Evolutionary conservation across 1,140 invertebrate species (phyloP), one percentile per base, ranked within the genome.

Genomic region (Bombus ignitus): DNA sequence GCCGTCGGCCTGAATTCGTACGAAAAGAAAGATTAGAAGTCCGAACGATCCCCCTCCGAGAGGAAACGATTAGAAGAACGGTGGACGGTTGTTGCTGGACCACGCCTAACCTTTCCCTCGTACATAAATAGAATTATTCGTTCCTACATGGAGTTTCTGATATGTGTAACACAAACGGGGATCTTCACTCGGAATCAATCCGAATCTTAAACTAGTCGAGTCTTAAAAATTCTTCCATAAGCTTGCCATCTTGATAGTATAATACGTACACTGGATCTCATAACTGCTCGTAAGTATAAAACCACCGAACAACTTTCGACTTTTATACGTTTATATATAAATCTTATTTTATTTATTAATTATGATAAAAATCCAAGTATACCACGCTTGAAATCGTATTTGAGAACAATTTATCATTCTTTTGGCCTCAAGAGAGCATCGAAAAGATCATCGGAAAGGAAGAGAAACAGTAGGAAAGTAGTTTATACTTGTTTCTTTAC

Each of bases 11-110:
- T 32, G 83, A 42, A 81, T 85, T 81, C 78, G 78, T 85, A 85
- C 77, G 77, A 81, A 74, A 85, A 85, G 78, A 85, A 81, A 72
- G 83, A 85, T 85, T 78, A 77, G 66, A 80, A 71, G 57, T 25
- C 70, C 28, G 42, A 28, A 28, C 77, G 77, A 81, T 73, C 77
- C 77, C 57, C 83, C 83, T 85, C 68, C 32, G 57, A 85, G 72
- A 82, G 47, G 47, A 86, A 81, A 82, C 72, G 80, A 82, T 86
- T 83, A 82, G 73, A 86, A 32, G 79, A 82, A 13, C 44, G 65
- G 65, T 39, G 71, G 77, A 73, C 73, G 57, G 39, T 83, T 75
- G 59, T 83, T 57, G 42, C 75, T 35, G 72, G 62, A 80, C 85
- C 85, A 83, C 85, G 80, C 80, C 85, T 83, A 86, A 76, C 13